phyloP scores from a whole-genome alignment of 2,888 invertebrate genomes.

The Corbicula japonica region DNA sequence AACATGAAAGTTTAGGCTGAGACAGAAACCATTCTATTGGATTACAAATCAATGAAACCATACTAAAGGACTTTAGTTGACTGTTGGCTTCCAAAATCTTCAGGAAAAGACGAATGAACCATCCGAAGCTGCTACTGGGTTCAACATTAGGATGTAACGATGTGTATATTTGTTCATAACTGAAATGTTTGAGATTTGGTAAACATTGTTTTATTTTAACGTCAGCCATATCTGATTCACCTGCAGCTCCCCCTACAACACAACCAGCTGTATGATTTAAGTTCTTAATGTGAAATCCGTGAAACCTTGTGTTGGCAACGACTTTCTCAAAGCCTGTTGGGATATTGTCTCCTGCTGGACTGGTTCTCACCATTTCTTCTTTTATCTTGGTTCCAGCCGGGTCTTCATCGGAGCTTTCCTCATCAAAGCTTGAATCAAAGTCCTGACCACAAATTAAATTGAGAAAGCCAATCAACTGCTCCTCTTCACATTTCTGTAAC shows the following conservation, averaged over 20 bases:
- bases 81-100: slow-evolving; percentile 27
- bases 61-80: slow-evolving; percentile 38
- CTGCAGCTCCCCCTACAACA: neutral
- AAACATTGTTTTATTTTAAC: neutral
- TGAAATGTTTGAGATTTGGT: slow-evolving; percentile 21
- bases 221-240: neutral
- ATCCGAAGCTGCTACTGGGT: slow-evolving; percentile 10
- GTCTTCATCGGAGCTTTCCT: neutral
- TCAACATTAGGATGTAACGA: slow-evolving; percentile 6
- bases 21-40: slow-evolving; percentile 45
- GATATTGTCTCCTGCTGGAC: neutral
- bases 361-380: neutral
- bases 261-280: no score
- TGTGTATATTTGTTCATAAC: slow-evolving; percentile 22
- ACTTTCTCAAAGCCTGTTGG: neutral
- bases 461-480: neutral
- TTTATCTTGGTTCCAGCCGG: neutral
- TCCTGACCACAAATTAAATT: slow-evolving; percentile 11
- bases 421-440: neutral
- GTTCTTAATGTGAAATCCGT: slow-evolving; percentile 1
- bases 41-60: slow-evolving; percentile 34
- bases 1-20: slow-evolving; percentile 17
- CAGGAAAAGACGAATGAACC: slow-evolving; percentile 16
- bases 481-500: slow-evolving; percentile 16
- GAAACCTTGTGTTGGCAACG: slow-evolving; percentile 5